Evolutionary conservation across 2,888 invertebrate genomes (phyloP), one percentile per base, ranked within the genome.

Genomic region (Polietes domitor): DNA sequence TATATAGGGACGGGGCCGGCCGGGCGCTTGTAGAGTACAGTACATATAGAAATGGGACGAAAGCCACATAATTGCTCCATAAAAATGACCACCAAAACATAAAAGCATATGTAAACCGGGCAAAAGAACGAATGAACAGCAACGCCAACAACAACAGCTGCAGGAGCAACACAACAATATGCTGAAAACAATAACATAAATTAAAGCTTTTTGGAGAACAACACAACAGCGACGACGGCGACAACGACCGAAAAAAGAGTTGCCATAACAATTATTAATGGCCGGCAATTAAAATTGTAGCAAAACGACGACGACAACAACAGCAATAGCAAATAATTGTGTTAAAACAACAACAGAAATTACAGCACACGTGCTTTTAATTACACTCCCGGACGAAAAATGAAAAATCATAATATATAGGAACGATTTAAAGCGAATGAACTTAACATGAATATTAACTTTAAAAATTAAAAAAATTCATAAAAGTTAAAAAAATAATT

Each of bases 1-100:
- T 58, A 58, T 26, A 47, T 47, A 58, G 7, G 24, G 26, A 6
- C 24, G 21, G n/a, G 19, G 50, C 10, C 47, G n/a, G n/a, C n/a
- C n/a, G 47, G n/a, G 2, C 50, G n/a, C 47, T 50, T 55, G 4
- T 55, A 10, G 41, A 5, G 7, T 32, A 32, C 32, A 3, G 1
- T 50, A 50, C 19, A 50, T 17, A 50, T 17, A 5, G 5, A 7
- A 5, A 50, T 43, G 55, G 43, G 70, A 72, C 53, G 73, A 84
- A 81, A 84, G 78, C 84, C 84, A 81, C 84, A 84, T 79, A 84
- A 84, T 84, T 84, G 84, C 84, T 84, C 81, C 73, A 84, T 84
- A 84, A 84, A 84, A 84, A 61, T 84, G 84, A 84, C 84, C 84
- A 81, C 84, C 81, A 84, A 84, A 53, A 81, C 84, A 84, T 84